phyloP scores from a whole-genome alignment of 2,797 vertebrate genomes.

The Mus caroli region DNA sequence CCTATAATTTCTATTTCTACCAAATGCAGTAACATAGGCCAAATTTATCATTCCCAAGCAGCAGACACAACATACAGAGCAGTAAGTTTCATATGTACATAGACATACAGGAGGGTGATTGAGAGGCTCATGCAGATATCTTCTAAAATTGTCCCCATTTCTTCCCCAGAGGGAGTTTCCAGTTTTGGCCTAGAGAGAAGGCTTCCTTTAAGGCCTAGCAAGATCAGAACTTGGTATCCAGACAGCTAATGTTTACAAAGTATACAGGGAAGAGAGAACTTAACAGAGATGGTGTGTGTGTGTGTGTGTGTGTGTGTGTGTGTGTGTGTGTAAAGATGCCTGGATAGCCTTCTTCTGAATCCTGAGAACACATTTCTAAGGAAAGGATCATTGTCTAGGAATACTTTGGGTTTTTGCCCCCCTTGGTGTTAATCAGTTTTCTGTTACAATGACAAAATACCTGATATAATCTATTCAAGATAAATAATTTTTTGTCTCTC shows the following conservation, averaged over 20 bases:
- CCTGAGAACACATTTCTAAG: neutral
- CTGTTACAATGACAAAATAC: neutral
- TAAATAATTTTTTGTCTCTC: neutral
- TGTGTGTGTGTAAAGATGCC: neutral
- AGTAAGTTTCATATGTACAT: neutral
- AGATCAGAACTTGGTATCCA: neutral
- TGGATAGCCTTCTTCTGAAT: neutral
- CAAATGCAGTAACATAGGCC: neutral
- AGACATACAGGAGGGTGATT: neutral
- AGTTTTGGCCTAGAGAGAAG: neutral
- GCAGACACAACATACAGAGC: neutral
- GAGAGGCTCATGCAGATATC: neutral
- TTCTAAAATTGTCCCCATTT: neutral
- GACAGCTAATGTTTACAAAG: neutral
- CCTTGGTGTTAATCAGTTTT: neutral
- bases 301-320: too few species aligned
- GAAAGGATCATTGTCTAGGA: neutral
- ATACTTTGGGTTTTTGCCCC: neutral
- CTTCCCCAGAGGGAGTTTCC: neutral
- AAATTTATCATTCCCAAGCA: neutral
- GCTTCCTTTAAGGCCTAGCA: neutral
- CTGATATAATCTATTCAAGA: neutral
- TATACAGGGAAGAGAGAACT: neutral
- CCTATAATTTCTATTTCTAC: neutral
- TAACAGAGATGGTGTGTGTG: neutral